Conservation (phyloP, 2,797 vertebrate genomes). For the Mormyrus proboscirostris region DNA sequence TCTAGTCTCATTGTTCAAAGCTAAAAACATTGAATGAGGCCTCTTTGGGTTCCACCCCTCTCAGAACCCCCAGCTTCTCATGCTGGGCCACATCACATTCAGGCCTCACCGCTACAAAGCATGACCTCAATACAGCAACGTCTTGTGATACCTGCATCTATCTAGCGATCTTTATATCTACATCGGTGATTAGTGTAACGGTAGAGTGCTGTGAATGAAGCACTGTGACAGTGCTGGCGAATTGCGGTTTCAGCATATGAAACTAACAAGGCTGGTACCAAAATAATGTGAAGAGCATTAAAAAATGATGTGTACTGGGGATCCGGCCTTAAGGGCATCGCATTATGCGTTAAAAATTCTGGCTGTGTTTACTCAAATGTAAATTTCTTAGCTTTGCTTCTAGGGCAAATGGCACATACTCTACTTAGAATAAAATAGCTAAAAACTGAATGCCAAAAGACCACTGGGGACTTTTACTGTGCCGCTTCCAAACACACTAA, state of each 20-base stretch:
- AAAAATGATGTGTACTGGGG: not conserved
- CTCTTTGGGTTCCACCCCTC: not conserved
- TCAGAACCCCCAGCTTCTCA: not conserved
- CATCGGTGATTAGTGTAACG: not conserved
- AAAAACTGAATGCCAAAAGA: not conserved
- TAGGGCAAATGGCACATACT: constrained; percentile 3
- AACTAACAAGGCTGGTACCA: not conserved
- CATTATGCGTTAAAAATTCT: not conserved
- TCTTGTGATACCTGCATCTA: not conserved
- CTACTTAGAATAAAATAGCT: constrained; percentile 1
- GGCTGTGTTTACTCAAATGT: constrained; percentile 5
- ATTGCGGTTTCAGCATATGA: not conserved
- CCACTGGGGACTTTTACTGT: not conserved
- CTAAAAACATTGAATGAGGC: not conserved
- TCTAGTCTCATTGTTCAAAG: not conserved
- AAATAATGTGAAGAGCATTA: not conserved
- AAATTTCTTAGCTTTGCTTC: not conserved
- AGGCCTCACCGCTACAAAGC: not conserved
- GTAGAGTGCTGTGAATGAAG: not conserved
- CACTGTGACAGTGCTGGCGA: not conserved
- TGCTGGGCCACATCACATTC: not conserved
- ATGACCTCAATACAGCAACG: not conserved
- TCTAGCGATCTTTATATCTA: not conserved
- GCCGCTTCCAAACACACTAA: not conserved
- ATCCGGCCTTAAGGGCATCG: not conserved